Evolutionary conservation across 2,888 invertebrate genomes (phyloP).

Genomic region (Netelia melanura): DNA sequence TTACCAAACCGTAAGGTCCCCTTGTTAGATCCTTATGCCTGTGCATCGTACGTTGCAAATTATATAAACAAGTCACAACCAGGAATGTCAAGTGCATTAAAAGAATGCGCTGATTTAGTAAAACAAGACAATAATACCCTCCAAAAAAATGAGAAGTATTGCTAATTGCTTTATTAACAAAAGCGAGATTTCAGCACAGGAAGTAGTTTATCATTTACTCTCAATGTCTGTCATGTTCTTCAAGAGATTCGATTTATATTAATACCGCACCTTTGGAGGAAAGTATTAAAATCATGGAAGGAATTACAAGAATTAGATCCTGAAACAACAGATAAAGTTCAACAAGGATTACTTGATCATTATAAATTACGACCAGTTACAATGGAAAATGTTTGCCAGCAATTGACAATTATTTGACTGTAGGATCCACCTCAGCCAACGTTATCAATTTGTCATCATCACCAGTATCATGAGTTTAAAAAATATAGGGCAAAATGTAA

Average conservation of each 20-base stretch:
- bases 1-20: no score
- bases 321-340: conserved; percentile 56
- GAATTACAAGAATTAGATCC: conserved; percentile 34
- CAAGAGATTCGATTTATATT: conserved; percentile 25
- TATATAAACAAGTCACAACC: conserved; percentile 31
- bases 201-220: conserved; percentile 27
- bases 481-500: no score
- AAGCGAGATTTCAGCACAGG: conserved; percentile 34
- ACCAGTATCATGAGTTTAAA: no score
- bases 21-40: conserved; percentile 45
- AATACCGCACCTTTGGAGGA: conserved; percentile 18
- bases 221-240: conserved; percentile 25
- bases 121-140: conserved; percentile 44
- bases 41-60: conserved; percentile 33
- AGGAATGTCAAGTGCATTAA: conserved; percentile 11
- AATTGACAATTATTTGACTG: no score
- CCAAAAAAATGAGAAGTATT: conserved; percentile 38
- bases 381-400: conserved; percentile 47
- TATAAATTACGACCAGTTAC: no score
- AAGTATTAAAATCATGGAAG: conserved; percentile 10
- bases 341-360: conserved; percentile 42
- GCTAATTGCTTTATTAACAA: conserved; percentile 51
- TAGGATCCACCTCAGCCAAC: no score
- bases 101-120: conserved; percentile 18
- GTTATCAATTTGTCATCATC: no score